phyloP scores from a whole-genome alignment of 2,113 vertebrate species.

The Caretta caretta region DNA sequence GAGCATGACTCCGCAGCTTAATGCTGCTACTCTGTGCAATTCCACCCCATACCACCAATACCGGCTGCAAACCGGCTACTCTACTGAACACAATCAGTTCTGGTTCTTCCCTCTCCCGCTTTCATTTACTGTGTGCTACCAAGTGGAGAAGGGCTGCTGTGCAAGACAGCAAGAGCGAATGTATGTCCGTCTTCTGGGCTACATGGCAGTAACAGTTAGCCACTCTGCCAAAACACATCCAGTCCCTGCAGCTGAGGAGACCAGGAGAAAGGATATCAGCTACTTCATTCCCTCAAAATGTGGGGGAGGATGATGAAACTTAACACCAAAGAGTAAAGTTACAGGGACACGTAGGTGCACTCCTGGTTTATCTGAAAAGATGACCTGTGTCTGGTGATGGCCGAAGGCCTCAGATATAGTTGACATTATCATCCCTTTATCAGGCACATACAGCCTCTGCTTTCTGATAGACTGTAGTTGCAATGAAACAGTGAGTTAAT shows the following conservation, averaged over 20 bases:
- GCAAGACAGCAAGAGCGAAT: neutral
- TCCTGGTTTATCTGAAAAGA: neutral
- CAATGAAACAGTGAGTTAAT: rapidly evolving
- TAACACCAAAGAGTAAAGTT: neutral
- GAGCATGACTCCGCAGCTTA: neutral
- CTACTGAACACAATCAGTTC: neutral
- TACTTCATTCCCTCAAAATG: neutral
- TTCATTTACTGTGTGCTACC: neutral
- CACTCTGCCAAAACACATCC: neutral
- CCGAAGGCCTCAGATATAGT: neutral
- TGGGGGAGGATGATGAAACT: neutral
- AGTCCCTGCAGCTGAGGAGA: neutral
- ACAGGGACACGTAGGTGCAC: neutral
- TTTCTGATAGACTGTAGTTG: neutral
- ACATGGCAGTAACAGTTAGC: neutral
- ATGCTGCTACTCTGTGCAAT: neutral
- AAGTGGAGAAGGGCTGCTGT: neutral
- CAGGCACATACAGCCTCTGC: neutral
- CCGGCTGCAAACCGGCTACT: neutral
- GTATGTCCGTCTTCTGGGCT: rapidly evolving
- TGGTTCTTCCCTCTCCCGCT: neutral
- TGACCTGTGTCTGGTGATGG: neutral
- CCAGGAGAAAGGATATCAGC: neutral
- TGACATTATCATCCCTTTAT: rapidly evolving
- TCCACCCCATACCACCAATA: neutral